Conservation (phyloP, 2,113 vertebrate genomes). For the Eulemur rufifrons region DNA sequence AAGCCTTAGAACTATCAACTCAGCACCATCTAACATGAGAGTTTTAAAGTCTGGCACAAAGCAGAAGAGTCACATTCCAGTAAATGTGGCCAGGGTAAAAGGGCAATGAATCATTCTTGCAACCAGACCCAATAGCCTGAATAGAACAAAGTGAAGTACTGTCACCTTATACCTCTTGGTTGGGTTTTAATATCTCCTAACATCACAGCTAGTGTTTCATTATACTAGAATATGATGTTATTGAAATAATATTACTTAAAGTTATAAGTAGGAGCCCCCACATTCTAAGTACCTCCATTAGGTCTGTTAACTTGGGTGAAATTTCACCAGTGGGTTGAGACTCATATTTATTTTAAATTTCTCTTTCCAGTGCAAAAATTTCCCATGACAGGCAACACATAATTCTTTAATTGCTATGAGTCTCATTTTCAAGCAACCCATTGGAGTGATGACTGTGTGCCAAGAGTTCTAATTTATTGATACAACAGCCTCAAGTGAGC, state of each 20-base stretch:
- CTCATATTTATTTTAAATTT: background rate
- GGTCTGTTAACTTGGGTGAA: background rate
- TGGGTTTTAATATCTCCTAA: background rate
- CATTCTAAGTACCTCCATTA: background rate
- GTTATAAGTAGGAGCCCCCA: background rate
- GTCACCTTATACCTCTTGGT: fast-evolving
- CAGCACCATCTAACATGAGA: background rate
- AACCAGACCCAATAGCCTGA: fast-evolving
- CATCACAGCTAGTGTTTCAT: background rate
- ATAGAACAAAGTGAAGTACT: background rate
- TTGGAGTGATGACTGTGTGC: background rate
- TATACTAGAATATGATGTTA: background rate
- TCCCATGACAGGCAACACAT: background rate
- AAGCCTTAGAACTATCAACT: too few relatives aligned
- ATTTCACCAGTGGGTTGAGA: background rate
- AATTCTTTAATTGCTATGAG: background rate
- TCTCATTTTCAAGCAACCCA: background rate
- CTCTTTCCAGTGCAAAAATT: background rate
- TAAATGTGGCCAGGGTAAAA: background rate
- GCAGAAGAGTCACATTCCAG: background rate
- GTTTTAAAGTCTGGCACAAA: background rate
- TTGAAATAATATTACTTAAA: background rate
- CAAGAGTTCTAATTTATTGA: background rate
- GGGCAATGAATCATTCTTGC: background rate
- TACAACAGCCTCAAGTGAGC: background rate